Percentiles rank a stretch among this genome's conserved stretches.
Conservation (phyloP, 2,888 invertebrate genomes). For the Athripsodes cinereus region DNA sequence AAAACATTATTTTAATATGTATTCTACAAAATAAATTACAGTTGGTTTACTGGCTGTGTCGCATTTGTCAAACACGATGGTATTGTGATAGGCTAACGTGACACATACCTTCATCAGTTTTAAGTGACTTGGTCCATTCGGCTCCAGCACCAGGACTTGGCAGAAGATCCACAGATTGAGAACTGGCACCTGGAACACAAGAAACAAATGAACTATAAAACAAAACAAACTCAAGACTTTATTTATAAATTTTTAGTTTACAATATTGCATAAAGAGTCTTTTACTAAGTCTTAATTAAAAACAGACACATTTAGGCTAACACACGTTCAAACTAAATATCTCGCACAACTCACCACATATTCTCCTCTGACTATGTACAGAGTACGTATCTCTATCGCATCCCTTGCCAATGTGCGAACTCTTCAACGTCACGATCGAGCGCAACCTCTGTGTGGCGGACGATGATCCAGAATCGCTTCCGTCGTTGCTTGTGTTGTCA, state of each 20-base stretch:
- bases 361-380: constrained; percentile 74
- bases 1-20: no score
- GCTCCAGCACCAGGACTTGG: constrained; percentile 73
- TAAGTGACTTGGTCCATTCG: constrained; percentile 76
- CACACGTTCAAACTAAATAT: no score
- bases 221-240: no score
- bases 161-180: constrained; percentile 78
- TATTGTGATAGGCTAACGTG: no score
- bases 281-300: no score
- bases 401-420: constrained; percentile 88
- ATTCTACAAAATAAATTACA: no score
- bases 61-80: no score
- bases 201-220: no score
- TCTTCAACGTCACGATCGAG: constrained; percentile 61
- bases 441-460: constrained; percentile 49
- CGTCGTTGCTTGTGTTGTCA: neutral
- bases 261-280: neutral
- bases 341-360: constrained; percentile 80
- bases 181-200: constrained; percentile 54
- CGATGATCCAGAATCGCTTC: neutral
- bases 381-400: constrained; percentile 94
- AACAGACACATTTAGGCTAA: no score
- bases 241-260: neutral
- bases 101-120: constrained; percentile 69
- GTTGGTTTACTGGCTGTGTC: no score